phyloP scores from a whole-genome alignment of 2,888 invertebrate genomes.

The Elysia crispata region DNA sequence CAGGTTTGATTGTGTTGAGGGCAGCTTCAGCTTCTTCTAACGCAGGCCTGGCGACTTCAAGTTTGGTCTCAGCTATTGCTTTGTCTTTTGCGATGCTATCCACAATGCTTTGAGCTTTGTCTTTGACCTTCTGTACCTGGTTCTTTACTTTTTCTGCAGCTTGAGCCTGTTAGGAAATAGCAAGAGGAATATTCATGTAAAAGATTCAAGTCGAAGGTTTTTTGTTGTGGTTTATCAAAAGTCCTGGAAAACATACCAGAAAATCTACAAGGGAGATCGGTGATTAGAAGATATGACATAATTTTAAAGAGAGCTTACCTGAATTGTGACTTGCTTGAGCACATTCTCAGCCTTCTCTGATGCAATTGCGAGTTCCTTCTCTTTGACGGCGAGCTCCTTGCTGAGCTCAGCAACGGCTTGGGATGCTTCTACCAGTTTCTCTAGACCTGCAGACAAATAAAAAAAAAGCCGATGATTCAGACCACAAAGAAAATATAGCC shows the following conservation, averaged over 20 bases:
- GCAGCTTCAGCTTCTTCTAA: constrained; percentile 78
- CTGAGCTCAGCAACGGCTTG: constrained; percentile 86
- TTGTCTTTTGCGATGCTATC: constrained; percentile 76
- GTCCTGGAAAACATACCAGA: too few relatives aligned
- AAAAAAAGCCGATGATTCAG: too few relatives aligned
- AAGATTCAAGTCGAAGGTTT: too few relatives aligned
- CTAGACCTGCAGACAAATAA: constrained; percentile 63
- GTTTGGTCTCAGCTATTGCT: constrained; percentile 74
- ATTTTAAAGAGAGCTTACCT: constrained; percentile 29
- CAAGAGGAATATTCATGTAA: too few relatives aligned
- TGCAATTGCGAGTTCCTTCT: constrained; percentile 88
- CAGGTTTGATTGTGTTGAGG: constrained; percentile 79
- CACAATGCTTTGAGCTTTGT: constrained; percentile 78
- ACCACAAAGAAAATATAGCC: too few relatives aligned
- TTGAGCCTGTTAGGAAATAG: constrained; percentile 67
- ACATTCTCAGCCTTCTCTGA: constrained; percentile 87
- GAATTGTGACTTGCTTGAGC: constrained; percentile 74
- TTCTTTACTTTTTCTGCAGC: constrained; percentile 78
- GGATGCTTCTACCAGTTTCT: constrained; percentile 76
- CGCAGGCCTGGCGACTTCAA: constrained; percentile 76
- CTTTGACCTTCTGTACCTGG: constrained; percentile 78
- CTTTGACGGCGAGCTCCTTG: constrained; percentile 89
- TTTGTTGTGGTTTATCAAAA: too few relatives aligned
- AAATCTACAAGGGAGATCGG: too few relatives aligned
- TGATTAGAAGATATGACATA: too few relatives aligned